phyloP scores from a whole-genome alignment of 2,113 vertebrate genomes.

The Channa argus region DNA sequence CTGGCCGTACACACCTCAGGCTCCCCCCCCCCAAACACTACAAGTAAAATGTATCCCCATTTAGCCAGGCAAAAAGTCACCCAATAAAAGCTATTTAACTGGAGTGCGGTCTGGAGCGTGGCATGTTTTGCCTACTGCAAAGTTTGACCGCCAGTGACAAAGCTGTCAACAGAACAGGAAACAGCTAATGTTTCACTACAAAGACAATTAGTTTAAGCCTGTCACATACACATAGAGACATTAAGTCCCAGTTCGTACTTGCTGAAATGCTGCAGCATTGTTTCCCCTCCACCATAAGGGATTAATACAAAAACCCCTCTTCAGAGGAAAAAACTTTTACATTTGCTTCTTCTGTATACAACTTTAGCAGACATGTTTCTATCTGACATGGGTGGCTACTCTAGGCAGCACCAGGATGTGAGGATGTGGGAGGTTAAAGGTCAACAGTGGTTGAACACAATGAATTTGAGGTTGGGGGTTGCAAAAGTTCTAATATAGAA shows the following conservation, averaged over 20 bases:
- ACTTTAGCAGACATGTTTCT: not conserved
- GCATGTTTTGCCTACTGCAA: slow-evolving; percentile 54
- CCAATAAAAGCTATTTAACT: slow-evolving; percentile 80
- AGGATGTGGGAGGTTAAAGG: too few species aligned
- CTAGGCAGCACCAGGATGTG: too few species aligned
- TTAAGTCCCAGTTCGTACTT: slow-evolving; percentile 31
- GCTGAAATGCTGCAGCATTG: not conserved
- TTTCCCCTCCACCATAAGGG: slow-evolving; percentile 1
- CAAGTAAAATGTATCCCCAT: slow-evolving; percentile 92
- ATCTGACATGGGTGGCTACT: not conserved
- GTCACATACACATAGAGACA: slow-evolving; percentile 32
- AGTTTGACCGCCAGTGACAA: slow-evolving; percentile 70
- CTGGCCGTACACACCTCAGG: slow-evolving; percentile 86
- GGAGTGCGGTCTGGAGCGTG: slow-evolving; percentile 60
- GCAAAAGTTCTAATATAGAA: too few species aligned
- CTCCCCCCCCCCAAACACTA: slow-evolving; percentile 88
- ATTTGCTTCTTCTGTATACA: slow-evolving; percentile 7
- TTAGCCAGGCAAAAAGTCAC: slow-evolving; percentile 86
- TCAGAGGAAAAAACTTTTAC: not conserved
- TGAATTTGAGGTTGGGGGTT: too few species aligned
- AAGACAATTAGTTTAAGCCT: slow-evolving; percentile 45
- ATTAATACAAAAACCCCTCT: slow-evolving; percentile 21
- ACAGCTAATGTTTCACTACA: slow-evolving; percentile 53
- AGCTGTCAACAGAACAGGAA: slow-evolving; percentile 62
- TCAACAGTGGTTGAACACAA: too few species aligned